Conservation (phyloP, 2,888 invertebrate genomes). For the Oligia latruncula region DNA sequence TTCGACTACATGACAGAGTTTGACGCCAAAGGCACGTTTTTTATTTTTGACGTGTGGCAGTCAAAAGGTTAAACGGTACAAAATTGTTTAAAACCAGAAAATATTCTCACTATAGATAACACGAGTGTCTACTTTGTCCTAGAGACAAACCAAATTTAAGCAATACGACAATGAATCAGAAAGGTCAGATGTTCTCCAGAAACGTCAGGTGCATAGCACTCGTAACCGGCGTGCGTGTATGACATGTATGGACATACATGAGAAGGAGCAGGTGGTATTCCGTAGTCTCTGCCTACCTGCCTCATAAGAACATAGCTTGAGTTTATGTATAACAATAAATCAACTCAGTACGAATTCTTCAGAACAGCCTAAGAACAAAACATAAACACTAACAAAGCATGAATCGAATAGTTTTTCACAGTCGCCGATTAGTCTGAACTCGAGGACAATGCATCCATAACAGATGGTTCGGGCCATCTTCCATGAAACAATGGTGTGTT, state of each 20-base stretch:
- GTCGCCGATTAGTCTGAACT: slow-evolving; percentile 26
- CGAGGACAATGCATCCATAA: slow-evolving; percentile 53
- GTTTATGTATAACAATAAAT: neutral
- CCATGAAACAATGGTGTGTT: slow-evolving; percentile 69
- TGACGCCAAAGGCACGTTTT: no score
- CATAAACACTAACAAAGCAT: slow-evolving; percentile 30
- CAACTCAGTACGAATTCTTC: neutral
- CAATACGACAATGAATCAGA: neutral
- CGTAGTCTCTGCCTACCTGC: neutral
- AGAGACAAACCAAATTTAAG: neutral
- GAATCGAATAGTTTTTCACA: slow-evolving; percentile 29
- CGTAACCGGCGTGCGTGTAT: neutral
- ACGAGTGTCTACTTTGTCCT: neutral
- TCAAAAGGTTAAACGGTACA: neutral
- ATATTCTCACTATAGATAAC: neutral
- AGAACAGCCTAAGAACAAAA: slow-evolving; percentile 16
- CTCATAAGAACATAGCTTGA: neutral
- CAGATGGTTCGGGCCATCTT: slow-evolving; percentile 45
- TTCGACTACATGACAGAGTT: no score
- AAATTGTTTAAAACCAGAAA: neutral
- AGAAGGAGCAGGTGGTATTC: neutral
- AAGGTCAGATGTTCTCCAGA: neutral
- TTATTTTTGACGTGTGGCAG: no score
- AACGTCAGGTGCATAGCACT: no score
- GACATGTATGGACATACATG: neutral